Conservation (phyloP, 2,888 invertebrate genomes). For the Buathra laborator region DNA sequence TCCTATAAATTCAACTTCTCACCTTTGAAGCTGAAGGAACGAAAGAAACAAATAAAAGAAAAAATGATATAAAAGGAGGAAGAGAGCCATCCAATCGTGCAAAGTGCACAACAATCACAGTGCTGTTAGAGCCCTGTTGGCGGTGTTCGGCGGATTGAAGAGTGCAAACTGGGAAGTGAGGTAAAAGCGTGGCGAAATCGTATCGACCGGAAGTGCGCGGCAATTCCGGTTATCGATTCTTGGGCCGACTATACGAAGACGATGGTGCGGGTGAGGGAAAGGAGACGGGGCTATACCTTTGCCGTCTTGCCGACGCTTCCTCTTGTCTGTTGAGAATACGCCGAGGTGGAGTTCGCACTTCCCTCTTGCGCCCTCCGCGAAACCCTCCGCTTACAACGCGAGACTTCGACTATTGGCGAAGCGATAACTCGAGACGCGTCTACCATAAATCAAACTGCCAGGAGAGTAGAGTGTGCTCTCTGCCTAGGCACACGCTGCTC, state of each 20-base stretch:
- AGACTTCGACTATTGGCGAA: conserved; percentile 81
- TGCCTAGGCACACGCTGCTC: conserved; percentile 69
- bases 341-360: conserved; percentile 66
- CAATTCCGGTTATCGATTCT: conserved; percentile 81
- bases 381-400: conserved; percentile 60
- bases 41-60: neutral
- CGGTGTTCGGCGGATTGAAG: conserved; percentile 37
- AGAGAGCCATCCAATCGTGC: conserved; percentile 47
- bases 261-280: neutral
- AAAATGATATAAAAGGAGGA: conserved; percentile 12
- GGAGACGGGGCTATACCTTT: neutral
- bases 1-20: neutral
- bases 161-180: conserved; percentile 58
- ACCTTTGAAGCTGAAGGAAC: neutral
- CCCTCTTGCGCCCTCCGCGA: conserved; percentile 54
- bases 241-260: conserved; percentile 65
- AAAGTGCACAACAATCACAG: conserved; percentile 54
- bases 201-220: conserved; percentile 66
- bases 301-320: conserved; percentile 6
- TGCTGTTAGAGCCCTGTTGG: neutral
- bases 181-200: conserved; percentile 67
- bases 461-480: conserved; percentile 73
- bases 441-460: conserved; percentile 83
- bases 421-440: conserved; percentile 83
- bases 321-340: conserved; percentile 32